Conservation (phyloP, 2,797 vertebrate genomes). For the Rhinatrema bivittatum region DNA sequence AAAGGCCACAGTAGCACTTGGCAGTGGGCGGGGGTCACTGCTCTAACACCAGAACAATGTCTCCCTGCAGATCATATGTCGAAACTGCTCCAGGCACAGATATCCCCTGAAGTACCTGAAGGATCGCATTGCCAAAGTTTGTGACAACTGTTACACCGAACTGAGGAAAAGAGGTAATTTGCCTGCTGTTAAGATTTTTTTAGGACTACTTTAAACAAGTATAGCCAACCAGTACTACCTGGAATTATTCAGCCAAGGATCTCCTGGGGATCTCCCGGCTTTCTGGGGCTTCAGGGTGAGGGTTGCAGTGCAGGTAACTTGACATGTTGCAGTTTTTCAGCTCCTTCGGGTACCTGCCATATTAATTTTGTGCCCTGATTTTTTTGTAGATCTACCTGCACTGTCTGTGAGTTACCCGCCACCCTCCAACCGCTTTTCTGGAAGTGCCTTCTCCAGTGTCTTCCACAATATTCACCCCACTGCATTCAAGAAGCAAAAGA, state of each 20-base stretch:
- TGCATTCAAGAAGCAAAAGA: slow-evolving; percentile 84
- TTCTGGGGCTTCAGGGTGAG: no score
- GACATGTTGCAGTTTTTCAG: no score
- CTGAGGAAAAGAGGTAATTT: slow-evolving; percentile 74
- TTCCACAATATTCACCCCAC: slow-evolving; percentile 88
- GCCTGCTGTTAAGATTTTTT: no score
- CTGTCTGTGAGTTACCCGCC: slow-evolving; percentile 63
- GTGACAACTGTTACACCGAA: slow-evolving; percentile 81
- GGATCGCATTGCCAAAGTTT: slow-evolving; percentile 88
- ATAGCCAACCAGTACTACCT: no score
- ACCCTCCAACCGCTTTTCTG: slow-evolving; percentile 59
- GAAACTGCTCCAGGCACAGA: slow-evolving; percentile 88
- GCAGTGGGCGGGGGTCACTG: no score
- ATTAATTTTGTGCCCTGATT: background rate
- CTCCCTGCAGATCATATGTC: slow-evolving; percentile 78
- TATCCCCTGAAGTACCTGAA: slow-evolving; percentile 93
- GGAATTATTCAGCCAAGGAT: no score
- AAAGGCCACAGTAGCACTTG: no score
- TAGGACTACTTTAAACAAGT: no score
- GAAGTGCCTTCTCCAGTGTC: slow-evolving; percentile 79
- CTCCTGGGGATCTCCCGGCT: no score
- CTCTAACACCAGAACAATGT: no score
- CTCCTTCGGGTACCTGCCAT: no score
- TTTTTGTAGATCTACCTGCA: slow-evolving; percentile 56
- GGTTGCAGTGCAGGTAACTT: no score